Evolutionary conservation across 2,113 vertebrate species (phyloP).

Genomic region (Phocoena phocoena): DNA sequence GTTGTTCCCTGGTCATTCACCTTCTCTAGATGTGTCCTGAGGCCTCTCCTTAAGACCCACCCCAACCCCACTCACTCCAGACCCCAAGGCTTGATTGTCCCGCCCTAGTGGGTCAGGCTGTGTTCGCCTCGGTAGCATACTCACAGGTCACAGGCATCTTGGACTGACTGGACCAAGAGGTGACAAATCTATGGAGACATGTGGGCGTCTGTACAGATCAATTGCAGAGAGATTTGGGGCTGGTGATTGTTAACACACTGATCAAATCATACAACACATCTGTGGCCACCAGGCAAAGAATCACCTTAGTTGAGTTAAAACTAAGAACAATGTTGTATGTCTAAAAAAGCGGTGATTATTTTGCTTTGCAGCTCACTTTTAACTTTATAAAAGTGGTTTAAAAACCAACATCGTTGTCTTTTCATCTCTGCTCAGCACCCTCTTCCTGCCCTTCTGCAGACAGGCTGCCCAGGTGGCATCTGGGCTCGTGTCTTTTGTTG

Average conservation of each 20-base stretch:
- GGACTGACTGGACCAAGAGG: background rate
- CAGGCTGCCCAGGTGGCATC: background rate
- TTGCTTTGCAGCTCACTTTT: background rate
- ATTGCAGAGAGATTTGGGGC: background rate
- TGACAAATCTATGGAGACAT: fast-evolving
- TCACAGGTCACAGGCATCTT: background rate
- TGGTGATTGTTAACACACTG: fast-evolving
- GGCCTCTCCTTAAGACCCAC: background rate
- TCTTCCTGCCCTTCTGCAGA: background rate
- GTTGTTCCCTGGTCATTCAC: background rate
- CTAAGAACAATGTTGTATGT: background rate
- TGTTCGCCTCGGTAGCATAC: background rate
- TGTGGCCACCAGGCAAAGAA: background rate
- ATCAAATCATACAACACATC: background rate
- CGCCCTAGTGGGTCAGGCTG: background rate
- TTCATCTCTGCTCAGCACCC: background rate
- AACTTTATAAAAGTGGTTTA: background rate
- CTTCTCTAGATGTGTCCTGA: background rate
- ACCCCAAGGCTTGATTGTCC: background rate
- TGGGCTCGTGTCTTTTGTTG: background rate
- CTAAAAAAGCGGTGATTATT: background rate
- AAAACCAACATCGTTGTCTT: background rate
- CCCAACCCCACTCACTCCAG: too few species aligned
- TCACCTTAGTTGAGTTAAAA: background rate
- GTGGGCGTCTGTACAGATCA: background rate